Evolutionary conservation across 2,113 vertebrate species (phyloP), one percentile per base, ranked within the genome.

Genomic region (Mellivora capensis): DNA sequence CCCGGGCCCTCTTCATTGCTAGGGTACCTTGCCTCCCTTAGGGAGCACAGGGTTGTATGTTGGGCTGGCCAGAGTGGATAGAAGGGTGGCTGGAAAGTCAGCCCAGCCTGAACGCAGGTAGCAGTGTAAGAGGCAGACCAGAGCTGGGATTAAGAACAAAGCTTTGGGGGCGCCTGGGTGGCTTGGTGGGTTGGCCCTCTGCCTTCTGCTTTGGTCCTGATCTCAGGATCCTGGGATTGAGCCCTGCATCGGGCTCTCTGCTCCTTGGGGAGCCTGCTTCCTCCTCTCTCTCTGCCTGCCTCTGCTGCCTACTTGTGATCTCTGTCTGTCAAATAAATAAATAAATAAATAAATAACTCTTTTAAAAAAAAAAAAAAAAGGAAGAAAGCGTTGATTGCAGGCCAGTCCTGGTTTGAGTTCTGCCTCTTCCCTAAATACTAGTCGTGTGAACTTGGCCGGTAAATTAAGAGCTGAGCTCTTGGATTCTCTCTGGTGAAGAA

Each of bases 141-240:
- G 25, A 29, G 3, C 8, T 9, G 5, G 2, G 12, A 15, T 21
- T n/a, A 57, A 21, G 71, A 74, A 15, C 76, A 52, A 52, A 81
- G 23, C 23, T 93, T 71, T 54, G 74, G 52, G 52, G 17, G 52
- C 1, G 52, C 52, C 52, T 18, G 52, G 52, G 52, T 54, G 52
- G 52, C 52, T 54, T 17, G 1, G 17, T 18, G 17, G 15, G 52
- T 54, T 54, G 52, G 52, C 5, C 52, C 52, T 54, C 52, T 54
- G 52, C 52, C 52, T 54, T 54, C 1, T 1, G 52, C 17, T 54
- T 0, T 0, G 52, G 52, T 54, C 0, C 5, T 54, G 52, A 18
- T 54, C 52, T 54, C 5, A 10, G 52, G 52, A 17, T 54, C 17
- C 52, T 54, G 52, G 52, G 52, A 6, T 18, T 6, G 17, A 54